A percentile compares a stretch with the other conserved stretches of the same genome.
phyloP scores from a whole-genome alignment of 2,113 vertebrate genomes.

The Mungos mungo region DNA sequence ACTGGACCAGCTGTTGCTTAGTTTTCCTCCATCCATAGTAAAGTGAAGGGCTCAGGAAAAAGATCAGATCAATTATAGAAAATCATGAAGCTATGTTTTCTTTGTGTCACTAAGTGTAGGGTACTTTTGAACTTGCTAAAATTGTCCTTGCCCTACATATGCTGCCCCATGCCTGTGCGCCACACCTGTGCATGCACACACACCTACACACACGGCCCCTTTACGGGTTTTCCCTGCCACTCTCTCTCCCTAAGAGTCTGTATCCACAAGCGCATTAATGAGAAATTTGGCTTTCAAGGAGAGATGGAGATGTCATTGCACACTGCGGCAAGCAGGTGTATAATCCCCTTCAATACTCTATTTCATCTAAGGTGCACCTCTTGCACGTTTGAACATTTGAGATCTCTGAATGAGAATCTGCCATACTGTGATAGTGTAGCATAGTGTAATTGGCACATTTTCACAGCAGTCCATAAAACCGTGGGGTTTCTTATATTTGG shows the following conservation, averaged over 20 bases:
- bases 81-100: background rate
- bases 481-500: background rate
- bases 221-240: background rate
- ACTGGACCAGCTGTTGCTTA: background rate
- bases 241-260: background rate
- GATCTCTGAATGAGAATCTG: background rate
- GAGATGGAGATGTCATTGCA: background rate
- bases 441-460: background rate
- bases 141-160: background rate
- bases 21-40: background rate
- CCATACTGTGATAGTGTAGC: background rate
- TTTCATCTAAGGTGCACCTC: background rate
- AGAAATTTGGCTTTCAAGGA: background rate
- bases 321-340: background rate
- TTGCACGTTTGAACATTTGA: background rate
- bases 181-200: accelerated
- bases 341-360: background rate
- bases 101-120: background rate
- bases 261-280: background rate
- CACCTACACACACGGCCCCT: background rate
- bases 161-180: accelerated
- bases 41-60: background rate
- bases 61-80: background rate
- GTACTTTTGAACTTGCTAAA: background rate
- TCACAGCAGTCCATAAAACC: background rate